Evolutionary conservation across 2,797 vertebrate genomes (phyloP), one percentile per base, ranked within the genome.

Genomic region (Spinibarbus caldwelli): DNA sequence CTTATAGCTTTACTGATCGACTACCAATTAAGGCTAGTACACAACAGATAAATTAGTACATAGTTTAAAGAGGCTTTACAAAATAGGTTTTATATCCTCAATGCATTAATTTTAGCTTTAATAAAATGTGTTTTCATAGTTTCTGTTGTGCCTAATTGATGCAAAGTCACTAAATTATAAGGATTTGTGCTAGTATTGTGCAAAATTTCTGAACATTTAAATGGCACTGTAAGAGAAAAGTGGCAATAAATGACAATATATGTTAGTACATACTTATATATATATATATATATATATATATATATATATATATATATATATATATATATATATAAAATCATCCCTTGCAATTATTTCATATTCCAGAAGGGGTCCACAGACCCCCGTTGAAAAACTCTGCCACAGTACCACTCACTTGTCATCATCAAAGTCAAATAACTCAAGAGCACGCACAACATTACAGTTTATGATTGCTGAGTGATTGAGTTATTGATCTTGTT

Each of bases 401-500:
- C 23, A 45, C n/a, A 43, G 9, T 23, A 64, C n/a, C 38, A 47
- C 1, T 47, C 19, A 15, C 59, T n/a, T 17, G 23, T 78, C 52
- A 66, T 66, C 62, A 49, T 73, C 71, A 78, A 78, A 62, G 49
- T 52, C n/a, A 8, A 36, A 47, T 23, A 77, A 36, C 15, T 49
- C 78, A 80, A 66, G 29, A 67, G 29, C 19, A 15, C 7, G 7
- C 29, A 31, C 43, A 47, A 70, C 14, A 68, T 70, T 49, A 54
- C 64, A 41, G 31, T 70, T 54, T 54, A 49, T 68, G 62, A 80
- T 80, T 68, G 62, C 45, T 2, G 45, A 41, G 19, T 31, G 38
- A 64, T 64, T 45, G 77, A 52, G 21, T 70, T 80, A 80, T 80
- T 67, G 78, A 80, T 67, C 41, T 34, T 21, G 62, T 34, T 70